Conservation (phyloP, 1,140 invertebrate genomes). For the Chrysopa pallens region DNA sequence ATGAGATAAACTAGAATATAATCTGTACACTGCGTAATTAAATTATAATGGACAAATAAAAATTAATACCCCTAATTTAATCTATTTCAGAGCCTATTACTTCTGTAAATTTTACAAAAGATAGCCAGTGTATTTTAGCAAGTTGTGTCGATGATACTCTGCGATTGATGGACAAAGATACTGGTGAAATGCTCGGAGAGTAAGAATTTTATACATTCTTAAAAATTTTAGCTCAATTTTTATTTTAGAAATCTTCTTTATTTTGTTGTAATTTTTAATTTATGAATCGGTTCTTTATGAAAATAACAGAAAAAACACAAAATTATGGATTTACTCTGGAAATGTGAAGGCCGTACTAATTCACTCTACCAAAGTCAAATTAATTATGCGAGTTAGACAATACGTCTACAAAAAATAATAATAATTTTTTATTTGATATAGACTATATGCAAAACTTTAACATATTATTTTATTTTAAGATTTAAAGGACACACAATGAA, state of each 20-base stretch:
- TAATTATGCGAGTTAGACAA: too few relatives aligned
- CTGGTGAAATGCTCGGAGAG: constrained; percentile 62
- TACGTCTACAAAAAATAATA: too few relatives aligned
- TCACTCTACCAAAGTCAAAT: too few relatives aligned
- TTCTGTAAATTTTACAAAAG: constrained; percentile 55
- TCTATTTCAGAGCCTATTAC: constrained; percentile 45
- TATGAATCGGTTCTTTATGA: too few relatives aligned
- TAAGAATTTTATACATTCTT: constrained; percentile 14
- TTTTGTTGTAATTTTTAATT: constrained; percentile 1
- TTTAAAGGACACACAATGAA: constrained; percentile 62
- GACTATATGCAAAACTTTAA: too few relatives aligned
- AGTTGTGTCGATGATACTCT: constrained; percentile 67
- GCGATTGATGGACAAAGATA: constrained; percentile 75
- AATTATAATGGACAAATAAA: too few relatives aligned
- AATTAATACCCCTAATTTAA: constrained; percentile 3
- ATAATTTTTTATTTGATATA: too few relatives aligned
- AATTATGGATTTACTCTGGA: too few relatives aligned
- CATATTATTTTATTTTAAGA: constrained; percentile 22
- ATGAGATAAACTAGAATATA: too few relatives aligned
- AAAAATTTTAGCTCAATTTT: constrained; percentile 1
- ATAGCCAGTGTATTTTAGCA: constrained; percentile 72
- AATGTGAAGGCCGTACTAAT: too few relatives aligned
- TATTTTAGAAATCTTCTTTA: neutral
- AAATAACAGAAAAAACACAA: too few relatives aligned
- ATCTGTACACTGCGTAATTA: too few relatives aligned